These are phyloP conservation scores for Drosophila anomelani DNA, from an alignment of 2,888 invertebrate species.

Conservation along the genomic window DNA sequence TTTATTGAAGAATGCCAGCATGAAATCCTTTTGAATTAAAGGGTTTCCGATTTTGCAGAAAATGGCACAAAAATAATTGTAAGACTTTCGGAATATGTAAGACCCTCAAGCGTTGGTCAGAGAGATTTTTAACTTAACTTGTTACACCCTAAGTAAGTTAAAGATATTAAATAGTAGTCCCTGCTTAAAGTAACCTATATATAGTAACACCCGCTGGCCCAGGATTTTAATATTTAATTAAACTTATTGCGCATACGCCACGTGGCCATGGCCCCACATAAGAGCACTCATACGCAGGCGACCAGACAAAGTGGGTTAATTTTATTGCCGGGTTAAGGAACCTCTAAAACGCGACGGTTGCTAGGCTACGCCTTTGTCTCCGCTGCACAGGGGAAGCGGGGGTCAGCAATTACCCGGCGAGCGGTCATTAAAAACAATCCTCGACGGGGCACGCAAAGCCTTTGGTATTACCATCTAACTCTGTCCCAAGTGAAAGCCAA, in stretches of 20 bases:
- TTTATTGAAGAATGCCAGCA: conserved; percentile 6
- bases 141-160: not conserved
- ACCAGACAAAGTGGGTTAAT: conserved; percentile 60
- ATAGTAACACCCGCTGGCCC: not conserved
- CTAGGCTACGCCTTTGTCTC: conserved; percentile 42
- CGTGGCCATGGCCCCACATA: conserved; percentile 30
- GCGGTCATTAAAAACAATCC: conserved; percentile 54
- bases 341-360: conserved; percentile 47
- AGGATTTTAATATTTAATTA: conserved; percentile 59
- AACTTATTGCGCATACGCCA: conserved; percentile 58
- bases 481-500: conserved; percentile 20
- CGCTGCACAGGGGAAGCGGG: conserved; percentile 4
- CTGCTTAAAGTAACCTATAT: not conserved
- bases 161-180: not conserved
- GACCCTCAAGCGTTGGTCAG: not conserved
- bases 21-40: conserved; percentile 9
- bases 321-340: conserved; percentile 55
- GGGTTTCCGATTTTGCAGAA: not conserved
- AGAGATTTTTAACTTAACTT: no score
- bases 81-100: not conserved
- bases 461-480: conserved; percentile 24
- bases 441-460: conserved; percentile 60
- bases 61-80: not conserved
- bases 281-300: conserved; percentile 8
- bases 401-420: conserved; percentile 47